Percentiles rank a stretch among this genome's conserved stretches.
Evolutionary conservation across 2,113 vertebrate species (phyloP).

Genomic region (Neoarius graeffei): DNA sequence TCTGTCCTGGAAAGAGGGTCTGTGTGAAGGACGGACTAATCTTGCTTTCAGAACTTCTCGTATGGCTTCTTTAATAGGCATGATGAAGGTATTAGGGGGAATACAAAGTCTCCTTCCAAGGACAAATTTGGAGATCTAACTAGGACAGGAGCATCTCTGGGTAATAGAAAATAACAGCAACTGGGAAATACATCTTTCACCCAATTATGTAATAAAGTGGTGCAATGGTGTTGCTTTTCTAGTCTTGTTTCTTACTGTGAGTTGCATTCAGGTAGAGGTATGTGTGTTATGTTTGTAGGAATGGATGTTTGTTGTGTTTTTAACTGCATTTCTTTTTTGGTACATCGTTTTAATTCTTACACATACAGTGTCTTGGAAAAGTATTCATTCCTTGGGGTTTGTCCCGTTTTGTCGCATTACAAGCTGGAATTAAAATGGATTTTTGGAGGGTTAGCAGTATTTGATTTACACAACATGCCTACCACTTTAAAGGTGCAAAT

Average conservation of each 20-base stretch:
- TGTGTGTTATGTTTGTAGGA: not conserved
- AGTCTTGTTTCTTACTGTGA: not conserved
- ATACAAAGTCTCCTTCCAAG: not conserved
- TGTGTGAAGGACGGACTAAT: slow-evolving; percentile 14
- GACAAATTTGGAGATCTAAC: not conserved
- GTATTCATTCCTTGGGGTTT: no score
- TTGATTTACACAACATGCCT: no score
- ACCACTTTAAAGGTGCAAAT: no score
- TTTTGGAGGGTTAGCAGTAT: no score
- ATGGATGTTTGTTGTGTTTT: not conserved
- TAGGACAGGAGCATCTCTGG: slow-evolving; percentile 8
- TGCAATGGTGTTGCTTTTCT: not conserved
- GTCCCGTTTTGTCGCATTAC: no score
- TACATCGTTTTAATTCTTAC: not conserved
- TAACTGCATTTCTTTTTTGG: not conserved
- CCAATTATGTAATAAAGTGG: not conserved
- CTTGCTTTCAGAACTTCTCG: not conserved
- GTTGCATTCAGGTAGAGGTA: not conserved
- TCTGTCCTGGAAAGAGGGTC: not conserved
- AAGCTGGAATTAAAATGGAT: no score
- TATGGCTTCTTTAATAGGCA: slow-evolving; percentile 6
- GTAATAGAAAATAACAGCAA: not conserved
- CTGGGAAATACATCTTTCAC: not conserved
- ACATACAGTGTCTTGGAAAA: no score
- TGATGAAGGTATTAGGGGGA: not conserved